phyloP scores from a whole-genome alignment of 1,140 invertebrate species.

The Zaprionus capensis region DNA sequence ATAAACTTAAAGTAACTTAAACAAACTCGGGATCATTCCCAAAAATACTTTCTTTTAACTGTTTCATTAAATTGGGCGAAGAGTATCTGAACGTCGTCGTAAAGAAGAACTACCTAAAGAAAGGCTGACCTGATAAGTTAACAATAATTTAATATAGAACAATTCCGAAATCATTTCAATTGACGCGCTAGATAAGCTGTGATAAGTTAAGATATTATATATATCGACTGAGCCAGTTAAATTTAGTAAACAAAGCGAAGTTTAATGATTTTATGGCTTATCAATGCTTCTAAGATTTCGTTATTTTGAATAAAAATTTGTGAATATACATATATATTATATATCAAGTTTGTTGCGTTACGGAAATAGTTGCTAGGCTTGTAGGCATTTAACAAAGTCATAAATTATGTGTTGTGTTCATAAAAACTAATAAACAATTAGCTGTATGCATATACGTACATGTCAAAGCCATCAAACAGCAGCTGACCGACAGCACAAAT shows the following conservation, averaged over 20 bases:
- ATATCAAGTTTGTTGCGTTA: not conserved
- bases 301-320: not conserved
- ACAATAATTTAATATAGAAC: not conserved
- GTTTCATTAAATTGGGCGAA: not conserved
- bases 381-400: not conserved
- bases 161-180: not conserved
- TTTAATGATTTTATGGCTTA: not conserved
- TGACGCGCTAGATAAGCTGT: not conserved
- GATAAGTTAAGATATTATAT: slow-evolving; percentile 1
- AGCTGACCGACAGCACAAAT: not conserved
- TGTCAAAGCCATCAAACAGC: not conserved
- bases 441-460: not conserved
- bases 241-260: not conserved
- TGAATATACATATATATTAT: not conserved
- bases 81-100: not conserved
- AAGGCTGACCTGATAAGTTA: not conserved
- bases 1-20: too few relatives aligned
- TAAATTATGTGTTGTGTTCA: not conserved
- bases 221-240: not conserved
- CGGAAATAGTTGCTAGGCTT: not conserved
- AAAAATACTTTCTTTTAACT: too few relatives aligned
- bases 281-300: not conserved
- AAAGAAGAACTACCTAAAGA: not conserved
- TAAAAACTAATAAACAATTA: not conserved
- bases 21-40: too few relatives aligned